Conservation (phyloP, 2,888 invertebrate genomes). For the Tinea pellionella region DNA sequence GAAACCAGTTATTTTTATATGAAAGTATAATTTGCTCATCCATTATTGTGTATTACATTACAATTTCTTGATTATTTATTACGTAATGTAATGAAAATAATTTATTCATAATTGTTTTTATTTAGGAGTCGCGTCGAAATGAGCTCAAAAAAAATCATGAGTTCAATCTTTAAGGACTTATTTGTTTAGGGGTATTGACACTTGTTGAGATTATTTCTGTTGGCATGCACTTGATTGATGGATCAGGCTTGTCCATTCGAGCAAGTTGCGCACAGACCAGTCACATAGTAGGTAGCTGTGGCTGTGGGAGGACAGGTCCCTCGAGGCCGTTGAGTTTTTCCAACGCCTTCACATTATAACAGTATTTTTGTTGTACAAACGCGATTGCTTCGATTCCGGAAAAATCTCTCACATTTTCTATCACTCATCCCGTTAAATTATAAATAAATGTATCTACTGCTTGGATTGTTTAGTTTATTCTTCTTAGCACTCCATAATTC, state of each 20-base stretch:
- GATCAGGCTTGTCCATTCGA: not conserved
- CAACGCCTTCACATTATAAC: constrained; percentile 35
- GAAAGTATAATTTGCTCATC: not conserved
- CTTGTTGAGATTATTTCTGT: not conserved
- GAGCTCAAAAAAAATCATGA: no score
- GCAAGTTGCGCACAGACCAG: constrained; percentile 6
- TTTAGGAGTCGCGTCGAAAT: no score
- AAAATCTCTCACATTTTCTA: not conserved
- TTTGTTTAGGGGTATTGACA: no score
- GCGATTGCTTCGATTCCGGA: not conserved
- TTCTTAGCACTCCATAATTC: not conserved
- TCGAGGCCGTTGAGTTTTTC: constrained; percentile 44
- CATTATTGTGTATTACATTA: not conserved
- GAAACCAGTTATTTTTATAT: not conserved
- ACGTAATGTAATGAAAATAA: no score
- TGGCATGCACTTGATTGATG: constrained; percentile 1
- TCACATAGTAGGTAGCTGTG: constrained; percentile 18
- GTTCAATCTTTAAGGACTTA: no score
- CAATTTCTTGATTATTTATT: no score
- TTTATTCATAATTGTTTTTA: no score
- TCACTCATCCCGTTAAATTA: not conserved
- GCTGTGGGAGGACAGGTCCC: constrained; percentile 58
- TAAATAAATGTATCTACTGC: not conserved
- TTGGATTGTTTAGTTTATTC: no score
- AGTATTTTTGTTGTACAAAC: not conserved